Percentiles rank a stretch among this genome's conserved stretches.
Evolutionary conservation across 2,797 vertebrate species (phyloP).

Genomic region (Melanotaenia trifasciata): DNA sequence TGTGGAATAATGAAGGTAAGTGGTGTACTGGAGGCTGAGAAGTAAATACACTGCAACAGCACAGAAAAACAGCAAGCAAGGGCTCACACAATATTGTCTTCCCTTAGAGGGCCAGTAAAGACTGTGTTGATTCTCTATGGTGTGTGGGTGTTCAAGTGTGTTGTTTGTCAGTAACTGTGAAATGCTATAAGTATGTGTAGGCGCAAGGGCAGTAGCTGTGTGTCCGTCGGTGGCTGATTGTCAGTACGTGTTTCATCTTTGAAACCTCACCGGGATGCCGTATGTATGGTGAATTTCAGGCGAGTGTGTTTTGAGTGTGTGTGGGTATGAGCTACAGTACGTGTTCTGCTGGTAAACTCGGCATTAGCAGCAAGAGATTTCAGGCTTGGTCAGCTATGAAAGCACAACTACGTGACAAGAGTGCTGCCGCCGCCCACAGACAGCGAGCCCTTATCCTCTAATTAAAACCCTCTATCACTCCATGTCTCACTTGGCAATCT

Average conservation of each 20-base stretch:
- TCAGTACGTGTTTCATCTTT: slow-evolving; percentile 52
- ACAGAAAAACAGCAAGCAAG: slow-evolving; percentile 7
- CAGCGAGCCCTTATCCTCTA: slow-evolving; percentile 75
- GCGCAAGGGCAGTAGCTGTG: slow-evolving; percentile 51
- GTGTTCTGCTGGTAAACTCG: slow-evolving; percentile 69
- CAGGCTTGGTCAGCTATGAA: slow-evolving; percentile 81
- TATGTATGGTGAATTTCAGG: slow-evolving; percentile 26
- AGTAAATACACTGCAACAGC: slow-evolving; percentile 32
- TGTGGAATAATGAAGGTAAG: slow-evolving; percentile 46
- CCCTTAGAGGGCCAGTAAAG: slow-evolving; percentile 43
- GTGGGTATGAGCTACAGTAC: slow-evolving; percentile 38
- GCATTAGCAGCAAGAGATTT: slow-evolving; percentile 75
- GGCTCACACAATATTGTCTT: slow-evolving; percentile 31
- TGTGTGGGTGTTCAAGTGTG: slow-evolving; percentile 70
- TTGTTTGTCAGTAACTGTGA: slow-evolving; percentile 68
- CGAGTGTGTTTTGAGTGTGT: slow-evolving; percentile 26
- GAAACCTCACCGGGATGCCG: slow-evolving; percentile 26
- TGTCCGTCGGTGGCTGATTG: slow-evolving; percentile 49
- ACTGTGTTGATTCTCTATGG: slow-evolving; percentile 40
- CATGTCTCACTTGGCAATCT: slow-evolving; percentile 76
- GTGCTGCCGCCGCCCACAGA: slow-evolving; percentile 69
- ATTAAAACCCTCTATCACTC: slow-evolving; percentile 81
- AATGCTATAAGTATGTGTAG: slow-evolving; percentile 67
- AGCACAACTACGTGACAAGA: slow-evolving; percentile 72
- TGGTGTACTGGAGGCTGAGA: slow-evolving; percentile 28